phyloP scores from a whole-genome alignment of 2,888 invertebrate genomes.

The Cephus pygmeus region DNA sequence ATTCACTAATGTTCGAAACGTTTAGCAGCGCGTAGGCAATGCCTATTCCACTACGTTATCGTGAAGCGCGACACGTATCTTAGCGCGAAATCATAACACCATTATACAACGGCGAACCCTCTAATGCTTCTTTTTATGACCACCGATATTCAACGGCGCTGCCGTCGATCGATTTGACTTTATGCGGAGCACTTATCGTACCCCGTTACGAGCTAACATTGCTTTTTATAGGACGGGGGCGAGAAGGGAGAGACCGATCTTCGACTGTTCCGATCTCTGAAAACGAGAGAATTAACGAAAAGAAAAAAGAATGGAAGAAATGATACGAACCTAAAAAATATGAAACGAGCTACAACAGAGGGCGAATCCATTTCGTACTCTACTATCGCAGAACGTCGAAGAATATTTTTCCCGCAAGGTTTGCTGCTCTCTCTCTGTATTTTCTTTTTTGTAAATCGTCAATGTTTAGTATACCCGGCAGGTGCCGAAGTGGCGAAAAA shows the following conservation, averaged over 20 bases:
- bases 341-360: neutral
- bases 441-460: slow-evolving; percentile 29
- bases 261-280: slow-evolving; percentile 42
- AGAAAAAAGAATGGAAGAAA: neutral
- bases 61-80: slow-evolving; percentile 38
- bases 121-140: slow-evolving; percentile 53
- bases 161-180: slow-evolving; percentile 58
- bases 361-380: neutral
- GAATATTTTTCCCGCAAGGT: neutral
- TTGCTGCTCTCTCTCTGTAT: neutral
- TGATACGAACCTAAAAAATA: neutral
- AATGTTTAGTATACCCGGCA: slow-evolving; percentile 54
- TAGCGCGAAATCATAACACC: slow-evolving; percentile 57
- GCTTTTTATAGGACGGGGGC: slow-evolving; percentile 56
- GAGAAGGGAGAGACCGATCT: slow-evolving; percentile 32
- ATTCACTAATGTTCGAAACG: slow-evolving; percentile 45
- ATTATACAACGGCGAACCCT: slow-evolving; percentile 45
- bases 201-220: slow-evolving; percentile 64
- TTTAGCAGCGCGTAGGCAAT: slow-evolving; percentile 41
- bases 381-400: neutral
- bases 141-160: slow-evolving; percentile 53
- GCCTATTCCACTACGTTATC: slow-evolving; percentile 14
- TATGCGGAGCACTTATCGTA: slow-evolving; percentile 60
- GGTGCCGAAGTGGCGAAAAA: slow-evolving; percentile 59
- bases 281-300: neutral